Base-by-base conservation (phyloP, 2,888 invertebrate species). In the Leptothorax acervorum region DNA sequence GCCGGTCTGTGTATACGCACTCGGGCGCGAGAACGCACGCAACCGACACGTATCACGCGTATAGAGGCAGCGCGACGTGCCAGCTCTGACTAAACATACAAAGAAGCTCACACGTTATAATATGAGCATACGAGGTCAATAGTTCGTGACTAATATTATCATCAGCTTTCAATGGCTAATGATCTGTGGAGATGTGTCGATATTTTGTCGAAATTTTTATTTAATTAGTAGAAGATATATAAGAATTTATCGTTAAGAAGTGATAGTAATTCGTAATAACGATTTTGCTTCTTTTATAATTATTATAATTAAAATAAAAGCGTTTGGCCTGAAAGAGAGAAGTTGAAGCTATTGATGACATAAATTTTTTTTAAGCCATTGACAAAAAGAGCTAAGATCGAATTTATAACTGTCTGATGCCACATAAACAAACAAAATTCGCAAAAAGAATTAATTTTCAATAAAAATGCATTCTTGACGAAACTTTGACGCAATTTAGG, bases 1-100 rank as follows among this genome's bases (percentile, higher is more conserved):
- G 85, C 70, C 86, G 89, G 83, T 76, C 79, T 87, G 85, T 85
- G 88, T 90, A 81, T 85, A 66, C 65, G 65, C 65, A 73, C 85
- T 87, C 79, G 76, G 83, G 51, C 81, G 85, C 88, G 86, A 88
- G 90, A 90, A 88, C 84, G 86, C 92, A 89, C 87, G 89, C 89
- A 86, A 90, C 83, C 88, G 85, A 68, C 85, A 81, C 81, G 86
- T 55, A 78, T 78, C 66, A 28, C 23, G 48, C 35, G 65, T 51
- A 51, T 35, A 39, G 39, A 68, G 84, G 84, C 48, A 75, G 42
- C 60, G 74, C 31, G 62, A 82, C 66, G 28, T 78, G n/a, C 83
- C 65, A 86, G 6, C 23, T 66, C 31, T 39, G 53, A n/a, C 76
- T 55, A 18, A 65, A 70, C 60, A 3, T 60, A 45, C 57, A n/a